Conservation (phyloP, 2,888 invertebrate genomes). For the Dryobota labecula region DNA sequence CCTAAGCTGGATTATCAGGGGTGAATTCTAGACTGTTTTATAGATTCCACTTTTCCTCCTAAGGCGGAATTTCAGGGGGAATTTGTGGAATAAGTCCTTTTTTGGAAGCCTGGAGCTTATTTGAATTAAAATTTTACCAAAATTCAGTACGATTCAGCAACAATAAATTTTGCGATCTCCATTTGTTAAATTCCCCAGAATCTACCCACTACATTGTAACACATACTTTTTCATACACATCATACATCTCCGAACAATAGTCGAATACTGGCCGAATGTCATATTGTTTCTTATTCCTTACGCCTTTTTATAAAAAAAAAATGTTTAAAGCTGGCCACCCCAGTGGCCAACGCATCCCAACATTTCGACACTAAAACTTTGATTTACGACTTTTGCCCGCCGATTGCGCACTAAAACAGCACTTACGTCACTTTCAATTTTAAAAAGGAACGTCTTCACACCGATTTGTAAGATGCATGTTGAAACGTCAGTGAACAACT, state of each 20-base stretch:
- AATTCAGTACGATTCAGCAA: conserved; percentile 5
- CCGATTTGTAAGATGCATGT: conserved; percentile 65
- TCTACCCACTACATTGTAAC: conserved; percentile 70
- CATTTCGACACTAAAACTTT: conserved; percentile 90
- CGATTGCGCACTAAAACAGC: conserved; percentile 90
- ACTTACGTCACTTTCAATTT: conserved; percentile 91
- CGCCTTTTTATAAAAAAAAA: conserved; percentile 76
- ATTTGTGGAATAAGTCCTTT: no score
- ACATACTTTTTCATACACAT: conserved; percentile 72
- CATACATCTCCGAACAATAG: conserved; percentile 85
- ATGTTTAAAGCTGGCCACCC: conserved; percentile 85
- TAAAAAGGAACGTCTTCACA: conserved; percentile 84
- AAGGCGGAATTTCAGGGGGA: no score
- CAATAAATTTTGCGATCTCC: conserved; percentile 17
- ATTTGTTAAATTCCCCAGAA: conserved; percentile 52
- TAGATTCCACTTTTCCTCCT: no score
- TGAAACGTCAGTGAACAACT: not conserved
- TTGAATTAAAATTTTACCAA: not conserved
- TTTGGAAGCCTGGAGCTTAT: not conserved
- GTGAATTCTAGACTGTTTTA: no score
- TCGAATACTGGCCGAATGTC: conserved; percentile 82
- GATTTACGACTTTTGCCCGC: conserved; percentile 88
- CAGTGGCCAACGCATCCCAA: conserved; percentile 89
- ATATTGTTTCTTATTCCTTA: conserved; percentile 86
- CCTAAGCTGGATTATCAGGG: no score